phyloP scores from a whole-genome alignment of 2,888 invertebrate genomes.

The Xestia sexstrigata region DNA sequence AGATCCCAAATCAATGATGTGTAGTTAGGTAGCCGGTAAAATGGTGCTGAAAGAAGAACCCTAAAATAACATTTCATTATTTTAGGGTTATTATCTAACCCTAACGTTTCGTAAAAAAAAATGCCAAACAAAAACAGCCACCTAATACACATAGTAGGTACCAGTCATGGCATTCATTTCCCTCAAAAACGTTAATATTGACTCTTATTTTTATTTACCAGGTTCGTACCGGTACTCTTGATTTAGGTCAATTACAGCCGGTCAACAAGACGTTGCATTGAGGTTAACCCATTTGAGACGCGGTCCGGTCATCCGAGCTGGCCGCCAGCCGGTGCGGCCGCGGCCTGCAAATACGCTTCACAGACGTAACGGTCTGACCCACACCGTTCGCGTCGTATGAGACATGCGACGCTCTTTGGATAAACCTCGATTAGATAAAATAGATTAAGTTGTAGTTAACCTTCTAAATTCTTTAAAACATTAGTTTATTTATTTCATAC shows the following conservation, averaged over 20 bases:
- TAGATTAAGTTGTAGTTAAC: background rate
- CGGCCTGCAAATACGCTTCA: conserved; percentile 66
- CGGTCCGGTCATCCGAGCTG: conserved; percentile 38
- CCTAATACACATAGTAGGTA: background rate
- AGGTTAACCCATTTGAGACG: conserved; percentile 66
- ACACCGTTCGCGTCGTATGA: conserved; percentile 75
- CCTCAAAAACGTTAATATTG: conserved; percentile 3
- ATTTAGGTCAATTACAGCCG: conserved; percentile 65
- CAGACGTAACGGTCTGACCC: conserved; percentile 78
- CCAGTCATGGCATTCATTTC: background rate
- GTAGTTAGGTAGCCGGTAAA: background rate
- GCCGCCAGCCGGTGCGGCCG: conserved; percentile 31
- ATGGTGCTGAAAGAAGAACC: background rate
- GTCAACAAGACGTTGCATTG: conserved; percentile 64
- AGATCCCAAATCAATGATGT: conserved; percentile 10
- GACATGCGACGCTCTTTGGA: conserved; percentile 63
- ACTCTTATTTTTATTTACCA: conserved; percentile 21
- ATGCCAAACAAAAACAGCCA: background rate
- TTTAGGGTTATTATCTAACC: no score
- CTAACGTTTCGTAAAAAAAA: background rate
- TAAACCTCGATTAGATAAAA: conserved; percentile 51
- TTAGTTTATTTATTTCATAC: background rate
- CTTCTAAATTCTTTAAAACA: background rate
- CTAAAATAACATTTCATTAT: background rate
- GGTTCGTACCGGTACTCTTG: conserved; percentile 13